phyloP scores from a whole-genome alignment of 2,797 vertebrate species.

The Darevskia mixta region DNA sequence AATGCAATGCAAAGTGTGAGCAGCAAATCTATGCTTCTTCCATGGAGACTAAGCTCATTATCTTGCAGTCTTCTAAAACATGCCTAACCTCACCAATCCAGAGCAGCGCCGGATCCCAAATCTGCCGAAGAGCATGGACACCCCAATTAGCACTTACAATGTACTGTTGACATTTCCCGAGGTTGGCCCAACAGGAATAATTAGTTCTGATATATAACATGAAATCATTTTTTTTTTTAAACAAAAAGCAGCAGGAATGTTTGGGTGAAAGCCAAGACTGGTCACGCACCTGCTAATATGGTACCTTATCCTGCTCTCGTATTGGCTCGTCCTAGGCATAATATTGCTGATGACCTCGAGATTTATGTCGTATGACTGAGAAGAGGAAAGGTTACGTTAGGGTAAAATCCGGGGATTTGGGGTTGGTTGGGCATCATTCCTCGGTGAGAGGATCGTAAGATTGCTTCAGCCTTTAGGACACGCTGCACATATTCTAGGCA shows the following conservation, averaged over 20 bases:
- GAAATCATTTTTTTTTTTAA: slow-evolving; percentile 64
- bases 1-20: slow-evolving; percentile 30
- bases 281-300: slow-evolving; percentile 34
- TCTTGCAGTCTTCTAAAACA: slow-evolving; percentile 69
- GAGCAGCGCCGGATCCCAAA: slow-evolving; percentile 71
- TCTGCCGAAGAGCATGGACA: slow-evolving; percentile 72
- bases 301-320: slow-evolving; percentile 37
- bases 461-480: not conserved
- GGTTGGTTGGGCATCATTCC: slow-evolving; percentile 8
- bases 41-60: slow-evolving; percentile 77
- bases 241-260: slow-evolving; percentile 61
- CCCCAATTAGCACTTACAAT: slow-evolving; percentile 77
- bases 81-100: slow-evolving; percentile 69
- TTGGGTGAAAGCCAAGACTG: slow-evolving; percentile 65
- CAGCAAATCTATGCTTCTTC: slow-evolving; percentile 61
- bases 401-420: slow-evolving; percentile 6
- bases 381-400: not conserved
- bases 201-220: slow-evolving; percentile 73
- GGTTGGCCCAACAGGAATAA: slow-evolving; percentile 76
- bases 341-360: slow-evolving; percentile 20
- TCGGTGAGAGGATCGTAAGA: rapidly evolving
- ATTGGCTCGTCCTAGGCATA: not conserved
- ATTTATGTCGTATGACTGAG: not conserved
- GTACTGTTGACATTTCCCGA: slow-evolving; percentile 74
- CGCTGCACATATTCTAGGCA: not conserved